Conservation (phyloP, 2,888 invertebrate genomes). For the Pseudolycoriella hygida region DNA sequence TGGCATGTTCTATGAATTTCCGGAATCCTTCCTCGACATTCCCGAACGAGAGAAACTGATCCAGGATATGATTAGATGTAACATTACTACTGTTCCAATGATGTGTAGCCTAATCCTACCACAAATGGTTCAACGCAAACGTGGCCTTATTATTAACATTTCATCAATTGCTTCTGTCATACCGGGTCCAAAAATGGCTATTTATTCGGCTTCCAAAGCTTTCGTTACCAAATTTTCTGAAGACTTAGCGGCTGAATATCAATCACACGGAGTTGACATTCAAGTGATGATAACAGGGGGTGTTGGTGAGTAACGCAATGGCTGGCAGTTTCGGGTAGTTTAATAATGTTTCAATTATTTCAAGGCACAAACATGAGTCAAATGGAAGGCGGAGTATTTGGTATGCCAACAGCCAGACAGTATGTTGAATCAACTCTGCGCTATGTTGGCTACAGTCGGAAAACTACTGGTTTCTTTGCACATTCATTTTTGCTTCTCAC, state of each 20-base stretch:
- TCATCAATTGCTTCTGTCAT: slow-evolving; percentile 67
- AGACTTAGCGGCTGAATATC: slow-evolving; percentile 59
- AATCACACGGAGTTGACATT: slow-evolving; percentile 49
- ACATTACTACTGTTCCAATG: slow-evolving; percentile 59
- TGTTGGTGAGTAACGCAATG: no score
- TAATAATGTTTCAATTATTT: no score
- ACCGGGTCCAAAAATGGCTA: slow-evolving; percentile 64
- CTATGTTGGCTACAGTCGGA: no score
- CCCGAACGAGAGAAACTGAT: slow-evolving; percentile 39
- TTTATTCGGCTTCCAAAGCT: slow-evolving; percentile 82
- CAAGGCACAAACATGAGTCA: no score
- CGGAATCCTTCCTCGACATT: slow-evolving; percentile 59
- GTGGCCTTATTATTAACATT: slow-evolving; percentile 79
- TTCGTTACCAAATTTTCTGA: slow-evolving; percentile 67
- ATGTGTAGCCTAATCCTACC: slow-evolving; percentile 78
- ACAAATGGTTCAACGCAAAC: slow-evolving; percentile 58
- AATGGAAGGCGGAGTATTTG: no score
- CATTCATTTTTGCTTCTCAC: no score
- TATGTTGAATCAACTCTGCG: no score
- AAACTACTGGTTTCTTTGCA: no score
- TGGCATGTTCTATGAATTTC: slow-evolving; percentile 69
- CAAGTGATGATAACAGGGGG: slow-evolving; percentile 67
- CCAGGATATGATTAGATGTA: slow-evolving; percentile 53
- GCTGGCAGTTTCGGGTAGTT: no score
- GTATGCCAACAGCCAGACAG: no score